Conservation (phyloP, 1,140 invertebrate species). For the Cydia amplana region DNA sequence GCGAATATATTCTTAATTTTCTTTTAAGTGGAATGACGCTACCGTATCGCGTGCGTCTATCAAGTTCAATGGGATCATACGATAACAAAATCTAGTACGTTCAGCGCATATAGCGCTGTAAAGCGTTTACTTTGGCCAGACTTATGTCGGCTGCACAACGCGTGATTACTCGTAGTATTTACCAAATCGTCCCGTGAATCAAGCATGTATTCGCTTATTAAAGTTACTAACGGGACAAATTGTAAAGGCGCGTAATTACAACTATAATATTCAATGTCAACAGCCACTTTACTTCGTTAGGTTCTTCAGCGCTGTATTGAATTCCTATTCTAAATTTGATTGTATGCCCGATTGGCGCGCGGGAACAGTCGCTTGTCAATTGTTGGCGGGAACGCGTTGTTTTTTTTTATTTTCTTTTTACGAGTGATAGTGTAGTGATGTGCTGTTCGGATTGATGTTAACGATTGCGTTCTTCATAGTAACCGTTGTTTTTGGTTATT, state of each 20-base stretch:
- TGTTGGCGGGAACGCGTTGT: conserved; percentile 60
- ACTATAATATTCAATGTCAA: background rate
- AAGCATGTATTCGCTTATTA: background rate
- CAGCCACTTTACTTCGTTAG: background rate
- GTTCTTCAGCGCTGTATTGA: conserved; percentile 10
- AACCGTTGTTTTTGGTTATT: conserved; percentile 48
- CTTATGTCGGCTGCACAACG: background rate
- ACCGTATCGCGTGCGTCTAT: conserved; percentile 11
- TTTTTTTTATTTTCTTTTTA: conserved; percentile 46
- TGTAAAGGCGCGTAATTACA: conserved; percentile 9
- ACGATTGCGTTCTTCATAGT: conserved; percentile 52
- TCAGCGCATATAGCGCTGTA: conserved; percentile 21
- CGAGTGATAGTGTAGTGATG: conserved; percentile 57
- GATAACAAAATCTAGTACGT: conserved; percentile 4
- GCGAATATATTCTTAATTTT: background rate
- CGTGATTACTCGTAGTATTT: background rate
- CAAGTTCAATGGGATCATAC: conserved; percentile 28
- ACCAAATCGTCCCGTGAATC: conserved; percentile 9
- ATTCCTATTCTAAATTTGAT: conserved; percentile 32
- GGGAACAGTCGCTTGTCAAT: conserved; percentile 49
- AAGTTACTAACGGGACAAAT: conserved; percentile 26
- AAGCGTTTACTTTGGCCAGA: background rate
- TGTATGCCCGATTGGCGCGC: conserved; percentile 27
- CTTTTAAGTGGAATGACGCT: conserved; percentile 9
- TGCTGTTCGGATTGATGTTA: conserved; percentile 51